A percentile compares a stretch with the other conserved stretches of the same genome.
Conservation (phyloP, 1,140 invertebrate species). For the Orussus abietinus region DNA sequence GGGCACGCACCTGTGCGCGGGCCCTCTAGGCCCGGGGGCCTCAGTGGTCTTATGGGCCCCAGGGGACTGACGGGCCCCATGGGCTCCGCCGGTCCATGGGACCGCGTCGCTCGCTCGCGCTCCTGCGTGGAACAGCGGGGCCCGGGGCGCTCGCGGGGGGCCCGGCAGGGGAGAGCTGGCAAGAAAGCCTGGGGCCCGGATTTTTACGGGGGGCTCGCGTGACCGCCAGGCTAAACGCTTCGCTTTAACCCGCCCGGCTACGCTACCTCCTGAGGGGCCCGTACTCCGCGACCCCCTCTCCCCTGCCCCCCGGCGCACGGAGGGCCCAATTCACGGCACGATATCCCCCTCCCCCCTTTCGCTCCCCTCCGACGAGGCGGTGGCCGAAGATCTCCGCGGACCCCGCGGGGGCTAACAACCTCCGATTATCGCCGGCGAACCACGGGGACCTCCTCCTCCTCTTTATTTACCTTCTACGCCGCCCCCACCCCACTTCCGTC, state of each 20-base stretch:
- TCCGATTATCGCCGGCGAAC: slow-evolving; percentile 14
- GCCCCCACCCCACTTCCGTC: too few species aligned
- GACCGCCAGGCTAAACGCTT: slow-evolving; percentile 20
- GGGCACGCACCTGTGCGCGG: not conserved
- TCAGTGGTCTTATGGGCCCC: not conserved
- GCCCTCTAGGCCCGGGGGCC: not conserved
- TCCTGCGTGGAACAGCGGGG: too few species aligned
- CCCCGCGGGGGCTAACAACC: slow-evolving; percentile 17
- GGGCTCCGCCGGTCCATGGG: slow-evolving; percentile 15
- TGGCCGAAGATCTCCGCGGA: not conserved
- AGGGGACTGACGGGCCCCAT: too few species aligned
- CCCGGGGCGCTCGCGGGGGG: not conserved
- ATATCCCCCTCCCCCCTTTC: slow-evolving; percentile 8
- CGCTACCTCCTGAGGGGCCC: not conserved
- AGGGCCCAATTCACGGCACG: slow-evolving; percentile 20
- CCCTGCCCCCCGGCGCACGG: too few species aligned
- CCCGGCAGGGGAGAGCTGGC: slow-evolving; percentile 9
- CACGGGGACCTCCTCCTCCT: too few species aligned
- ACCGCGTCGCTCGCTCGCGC: too few species aligned
- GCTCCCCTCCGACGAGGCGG: slow-evolving; percentile 11
- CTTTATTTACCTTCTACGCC: too few species aligned
- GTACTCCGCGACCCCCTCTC: slow-evolving; percentile 14
- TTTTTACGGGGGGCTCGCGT: slow-evolving; percentile 23
- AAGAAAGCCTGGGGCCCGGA: slow-evolving; percentile 6
- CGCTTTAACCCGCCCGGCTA: slow-evolving; percentile 13